Base-by-base conservation (phyloP, 2,888 invertebrate genomes). In the Tetramorium bicarinatum region DNA sequence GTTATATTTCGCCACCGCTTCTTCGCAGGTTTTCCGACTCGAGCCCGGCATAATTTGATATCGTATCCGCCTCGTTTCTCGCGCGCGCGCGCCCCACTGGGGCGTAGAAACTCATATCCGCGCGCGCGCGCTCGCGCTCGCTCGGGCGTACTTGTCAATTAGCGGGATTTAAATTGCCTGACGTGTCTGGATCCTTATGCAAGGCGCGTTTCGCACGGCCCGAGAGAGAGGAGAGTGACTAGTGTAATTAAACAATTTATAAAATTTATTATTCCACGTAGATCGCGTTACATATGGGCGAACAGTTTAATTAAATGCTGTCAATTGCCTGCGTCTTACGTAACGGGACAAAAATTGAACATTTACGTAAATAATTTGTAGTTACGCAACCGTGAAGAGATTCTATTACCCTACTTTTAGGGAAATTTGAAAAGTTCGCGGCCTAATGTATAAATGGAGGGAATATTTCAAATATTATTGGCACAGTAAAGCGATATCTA, bases 1-100 rank as follows among this genome's bases (percentile, higher is more conserved):
- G 67, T 76, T 76, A 59, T 85, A 67, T 88, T 90, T 86, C 87
- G 85, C 87, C 88, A 87, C 82, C 80, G 82, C 62, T 61, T 69
- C 21, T 75, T 29, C 79, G 38, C 38, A 49, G 62, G 56, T 84
- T 52, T 76, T 79, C 49, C 84, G 8, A 54, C 56, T 49, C 49
- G 62, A 21, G 41, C 25, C 72, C 52, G 41, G 44, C 61, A 84
- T 81, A 86, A 88, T 84, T 86, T 71, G 76, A 81, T 87, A 86
- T 87, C 83, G 79, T 61, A 80, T 76, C 87, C 77, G 74, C 88
- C 59, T 71, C 79, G 71, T 71, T 80, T 74, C 71, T 41, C 29
- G 29, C 29, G 29, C 29, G 29, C 49, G 80, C 61, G 49, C 49
- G 38, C 11, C 56, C 11, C 56, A 44, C 18, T 44, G 44, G 25